Evolutionary conservation across 1,140 invertebrate genomes (phyloP), one percentile per base, ranked within the genome.

Genomic region (Latrodectus geometricus): DNA sequence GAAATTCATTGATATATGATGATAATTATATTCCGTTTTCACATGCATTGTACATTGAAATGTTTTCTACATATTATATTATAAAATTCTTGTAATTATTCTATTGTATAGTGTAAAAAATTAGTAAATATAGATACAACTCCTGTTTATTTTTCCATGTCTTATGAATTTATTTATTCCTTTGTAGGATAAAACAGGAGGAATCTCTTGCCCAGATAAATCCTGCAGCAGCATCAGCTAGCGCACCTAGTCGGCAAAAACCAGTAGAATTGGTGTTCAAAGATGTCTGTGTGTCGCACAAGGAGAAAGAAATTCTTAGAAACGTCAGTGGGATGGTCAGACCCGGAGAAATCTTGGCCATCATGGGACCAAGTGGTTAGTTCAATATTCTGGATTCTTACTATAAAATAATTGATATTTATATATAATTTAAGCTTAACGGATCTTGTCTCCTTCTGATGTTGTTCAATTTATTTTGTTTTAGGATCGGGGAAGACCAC

Each of bases 331-430:
- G 95, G 50, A 91, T 94, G 84, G 95, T 95, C 82, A 93, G 94
- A 89, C 95, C 95, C 8, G 95, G 96, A 68, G 94, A 96, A 90
- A 91, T 97, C 21, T 91, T 96, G 87, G 96, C 95, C 86, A 94
- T 96, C 23, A 96, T 97, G 95, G 96, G 96, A 87, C 95, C 95
- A 14, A 95, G 94, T 89, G 95, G 95, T 94, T 91, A 91, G 88
- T 88, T 23, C 65, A 23, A 35, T 5, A 35, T 35, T 5, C 11
- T 61, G 8, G 3, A 8, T 61, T 5, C 35, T 35, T 8, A 61
- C 17, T 61, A 4, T 8, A 4, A 8, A 61, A 17, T 17, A 8
- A 61, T 8, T 61, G 11, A 17, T 61, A 61, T 61, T 61, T 61
- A 14, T 61, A 14, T 8, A n/a, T n/a, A 2, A 2, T 3, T 61